These are phyloP conservation scores for Mythimna loreyi DNA, from an alignment of 2,888 invertebrate species.

Conservation along the genomic window DNA sequence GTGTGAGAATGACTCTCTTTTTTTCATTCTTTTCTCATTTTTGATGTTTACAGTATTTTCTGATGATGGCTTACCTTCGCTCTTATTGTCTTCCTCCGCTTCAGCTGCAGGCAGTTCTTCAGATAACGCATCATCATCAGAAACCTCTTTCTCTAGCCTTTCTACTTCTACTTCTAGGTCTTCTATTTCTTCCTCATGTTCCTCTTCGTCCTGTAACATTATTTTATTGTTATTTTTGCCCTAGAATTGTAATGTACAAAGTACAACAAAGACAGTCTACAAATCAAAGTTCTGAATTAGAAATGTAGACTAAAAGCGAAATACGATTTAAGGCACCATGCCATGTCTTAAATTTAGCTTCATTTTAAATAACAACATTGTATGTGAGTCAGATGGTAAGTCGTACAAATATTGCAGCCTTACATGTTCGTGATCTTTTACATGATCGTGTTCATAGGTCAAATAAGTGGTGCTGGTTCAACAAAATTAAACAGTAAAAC, in stretches of 20 bases:
- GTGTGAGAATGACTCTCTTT: not conserved
- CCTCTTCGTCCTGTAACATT: constrained; percentile 65
- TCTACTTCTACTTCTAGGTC: constrained; percentile 84
- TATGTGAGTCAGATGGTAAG: not conserved
- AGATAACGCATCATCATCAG: constrained; percentile 78
- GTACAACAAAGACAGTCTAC: constrained; percentile 25
- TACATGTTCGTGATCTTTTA: not conserved
- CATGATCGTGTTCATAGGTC: not conserved
- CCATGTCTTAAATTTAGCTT: not conserved
- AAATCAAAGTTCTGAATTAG: constrained; percentile 33
- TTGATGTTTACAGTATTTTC: not conserved
- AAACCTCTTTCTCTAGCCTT: constrained; percentile 81
- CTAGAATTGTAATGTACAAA: not conserved
- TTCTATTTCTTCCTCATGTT: constrained; percentile 77
- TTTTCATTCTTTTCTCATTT: not conserved
- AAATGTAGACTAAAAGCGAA: constrained; percentile 32
- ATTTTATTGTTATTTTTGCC: not conserved
- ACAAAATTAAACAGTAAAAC: not conserved
- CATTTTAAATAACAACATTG: not conserved
- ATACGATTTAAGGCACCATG: constrained; percentile 10
- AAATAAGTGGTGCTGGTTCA: not conserved
- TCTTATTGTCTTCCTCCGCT: constrained; percentile 66
- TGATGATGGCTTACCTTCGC: constrained; percentile 52
- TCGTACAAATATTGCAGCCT: not conserved
- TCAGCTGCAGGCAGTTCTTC: constrained; percentile 67